Evolutionary conservation across 2,797 vertebrate genomes (phyloP).

Genomic region (Myotis vivesi): DNA sequence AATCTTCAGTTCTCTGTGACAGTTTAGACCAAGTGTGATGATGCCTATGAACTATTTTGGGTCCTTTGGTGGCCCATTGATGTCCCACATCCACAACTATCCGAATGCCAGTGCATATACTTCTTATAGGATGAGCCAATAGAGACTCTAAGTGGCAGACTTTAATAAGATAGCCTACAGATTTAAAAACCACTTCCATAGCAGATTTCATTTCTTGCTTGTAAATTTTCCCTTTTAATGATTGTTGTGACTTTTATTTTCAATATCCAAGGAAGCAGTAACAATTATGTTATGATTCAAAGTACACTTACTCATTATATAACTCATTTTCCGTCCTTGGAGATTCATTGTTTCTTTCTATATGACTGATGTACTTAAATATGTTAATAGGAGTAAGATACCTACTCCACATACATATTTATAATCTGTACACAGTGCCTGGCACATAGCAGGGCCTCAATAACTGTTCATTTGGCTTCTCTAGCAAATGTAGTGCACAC

Average conservation of each 20-base stretch:
- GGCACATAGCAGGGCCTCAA: background rate
- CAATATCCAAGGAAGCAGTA: slow-evolving; percentile 6
- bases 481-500: background rate
- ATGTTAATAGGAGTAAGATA: background rate
- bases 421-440: background rate
- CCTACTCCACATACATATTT: background rate
- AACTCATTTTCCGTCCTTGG: slow-evolving; percentile 13
- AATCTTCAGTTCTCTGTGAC: background rate
- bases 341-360: slow-evolving; percentile 2
- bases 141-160: background rate
- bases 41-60: background rate
- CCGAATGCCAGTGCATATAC: background rate
- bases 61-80: background rate
- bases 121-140: background rate
- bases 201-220: background rate
- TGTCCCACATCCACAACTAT: background rate
- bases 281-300: slow-evolving; percentile 33
- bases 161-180: background rate
- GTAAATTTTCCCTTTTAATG: background rate
- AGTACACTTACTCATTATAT: background rate
- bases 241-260: slow-evolving; percentile 23
- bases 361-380: background rate
- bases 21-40: background rate
- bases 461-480: slow-evolving; percentile 6
- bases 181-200: background rate